These are phyloP conservation scores for Istiophorus platypterus DNA, from an alignment of 2,113 vertebrate species.

Conservation along the genomic window DNA sequence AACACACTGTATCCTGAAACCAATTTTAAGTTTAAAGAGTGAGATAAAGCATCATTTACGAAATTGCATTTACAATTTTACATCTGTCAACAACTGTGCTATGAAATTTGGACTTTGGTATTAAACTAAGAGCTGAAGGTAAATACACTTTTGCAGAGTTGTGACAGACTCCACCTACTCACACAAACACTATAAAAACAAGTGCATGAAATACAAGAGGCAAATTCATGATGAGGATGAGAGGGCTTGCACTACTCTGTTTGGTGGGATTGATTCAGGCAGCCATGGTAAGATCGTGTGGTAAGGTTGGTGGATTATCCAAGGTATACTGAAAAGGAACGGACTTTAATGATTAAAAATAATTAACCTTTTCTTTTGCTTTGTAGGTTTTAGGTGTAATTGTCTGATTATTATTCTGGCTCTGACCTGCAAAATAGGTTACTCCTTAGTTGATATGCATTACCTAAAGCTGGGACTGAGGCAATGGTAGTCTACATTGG, in stretches of 20 bases:
- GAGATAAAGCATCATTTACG: no score
- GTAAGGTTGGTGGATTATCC: background rate
- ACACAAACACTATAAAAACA: background rate
- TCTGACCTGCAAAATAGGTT: background rate
- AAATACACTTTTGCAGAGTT: background rate
- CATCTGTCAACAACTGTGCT: no score
- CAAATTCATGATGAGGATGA: constrained; percentile 21
- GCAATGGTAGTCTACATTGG: background rate
- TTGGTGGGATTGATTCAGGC: constrained; percentile 23
- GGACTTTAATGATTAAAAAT: background rate
- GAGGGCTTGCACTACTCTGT: constrained; percentile 33
- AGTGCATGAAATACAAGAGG: background rate
- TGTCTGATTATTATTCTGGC: background rate
- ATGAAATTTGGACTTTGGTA: no score
- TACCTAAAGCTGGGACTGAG: background rate
- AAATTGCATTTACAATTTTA: no score
- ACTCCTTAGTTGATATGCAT: background rate
- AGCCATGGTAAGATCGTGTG: background rate
- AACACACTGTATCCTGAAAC: no score
- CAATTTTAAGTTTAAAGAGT: no score
- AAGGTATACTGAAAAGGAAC: background rate
- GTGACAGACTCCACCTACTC: constrained; percentile 2
- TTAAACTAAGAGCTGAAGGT: background rate
- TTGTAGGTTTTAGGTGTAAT: background rate
- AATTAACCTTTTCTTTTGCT: background rate